Conservation (phyloP, 2,888 invertebrate genomes). For the Macaria notata region DNA sequence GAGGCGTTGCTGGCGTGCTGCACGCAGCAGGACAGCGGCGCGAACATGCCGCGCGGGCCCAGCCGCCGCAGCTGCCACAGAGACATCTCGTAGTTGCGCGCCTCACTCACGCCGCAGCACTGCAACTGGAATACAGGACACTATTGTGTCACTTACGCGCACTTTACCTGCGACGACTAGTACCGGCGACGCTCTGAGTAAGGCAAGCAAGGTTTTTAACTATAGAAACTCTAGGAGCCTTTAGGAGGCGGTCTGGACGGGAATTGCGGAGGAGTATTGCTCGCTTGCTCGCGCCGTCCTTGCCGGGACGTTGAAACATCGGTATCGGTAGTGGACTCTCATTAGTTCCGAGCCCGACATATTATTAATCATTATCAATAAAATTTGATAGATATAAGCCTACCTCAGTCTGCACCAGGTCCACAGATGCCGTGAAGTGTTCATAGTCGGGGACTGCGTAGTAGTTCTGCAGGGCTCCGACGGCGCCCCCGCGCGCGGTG, state of each 20-base stretch:
- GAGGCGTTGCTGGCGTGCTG: conserved; percentile 81
- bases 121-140: conserved; percentile 80
- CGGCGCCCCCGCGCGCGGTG: conserved; percentile 85
- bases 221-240: too few relatives aligned
- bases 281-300: too few relatives aligned
- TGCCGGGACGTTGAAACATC: too few relatives aligned
- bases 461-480: conserved; percentile 87
- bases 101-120: conserved; percentile 91
- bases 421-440: conserved; percentile 90
- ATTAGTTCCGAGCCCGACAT: too few relatives aligned
- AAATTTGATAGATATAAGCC: background rate
- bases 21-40: conserved; percentile 88
- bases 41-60: conserved; percentile 86
- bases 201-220: too few relatives aligned
- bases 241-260: too few relatives aligned
- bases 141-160: too few relatives aligned
- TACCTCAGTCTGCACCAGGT: conserved; percentile 86
- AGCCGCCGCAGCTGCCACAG: conserved; percentile 89
- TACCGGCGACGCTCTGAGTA: too few relatives aligned
- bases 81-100: conserved; percentile 91
- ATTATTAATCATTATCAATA: too few relatives aligned
- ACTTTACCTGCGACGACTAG: too few relatives aligned
- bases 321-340: too few relatives aligned
- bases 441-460: conserved; percentile 89
- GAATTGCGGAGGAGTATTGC: too few relatives aligned